Conservation (phyloP, 2,888 invertebrate genomes). For the Nephrotoma appendiculata region DNA sequence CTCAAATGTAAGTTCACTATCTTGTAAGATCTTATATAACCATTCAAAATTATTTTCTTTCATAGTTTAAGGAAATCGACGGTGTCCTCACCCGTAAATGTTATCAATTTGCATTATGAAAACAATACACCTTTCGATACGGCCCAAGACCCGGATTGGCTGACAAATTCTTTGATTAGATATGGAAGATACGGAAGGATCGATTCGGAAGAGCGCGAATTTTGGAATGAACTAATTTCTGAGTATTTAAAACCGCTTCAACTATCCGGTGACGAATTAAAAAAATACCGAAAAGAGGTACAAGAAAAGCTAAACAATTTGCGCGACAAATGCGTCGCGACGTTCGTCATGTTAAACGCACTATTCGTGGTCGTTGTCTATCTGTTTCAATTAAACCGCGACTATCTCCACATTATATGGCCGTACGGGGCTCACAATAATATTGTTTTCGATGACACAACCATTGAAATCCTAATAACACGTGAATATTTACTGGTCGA, state of each 20-base stretch:
- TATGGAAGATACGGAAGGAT: not conserved
- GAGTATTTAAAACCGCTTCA: slow-evolving; percentile 62
- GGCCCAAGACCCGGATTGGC: not conserved
- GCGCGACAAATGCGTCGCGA: slow-evolving; percentile 50
- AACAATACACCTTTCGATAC: not conserved
- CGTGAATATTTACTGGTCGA: slow-evolving; percentile 49
- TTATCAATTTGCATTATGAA: not conserved
- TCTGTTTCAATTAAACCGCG: slow-evolving; percentile 57
- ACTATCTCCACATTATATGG: slow-evolving; percentile 51
- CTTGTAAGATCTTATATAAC: not conserved
- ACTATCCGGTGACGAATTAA: slow-evolving; percentile 40
- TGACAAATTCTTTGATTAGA: not conserved
- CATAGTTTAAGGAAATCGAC: not conserved
- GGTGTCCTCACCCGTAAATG: not conserved
- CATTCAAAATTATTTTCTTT: not conserved
- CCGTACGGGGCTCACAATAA: slow-evolving; percentile 43
- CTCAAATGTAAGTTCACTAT: slow-evolving; percentile 28
- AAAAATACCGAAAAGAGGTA: not conserved
- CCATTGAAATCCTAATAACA: slow-evolving; percentile 35
- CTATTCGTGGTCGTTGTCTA: slow-evolving; percentile 64
- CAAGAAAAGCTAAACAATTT: slow-evolving; percentile 35
- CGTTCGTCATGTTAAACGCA: slow-evolving; percentile 64
- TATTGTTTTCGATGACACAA: slow-evolving; percentile 33
- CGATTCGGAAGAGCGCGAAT: slow-evolving; percentile 25
- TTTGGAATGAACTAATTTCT: slow-evolving; percentile 64